Evolutionary conservation across 2,113 vertebrate genomes (phyloP).

Genomic region (Anolis sagrei): DNA sequence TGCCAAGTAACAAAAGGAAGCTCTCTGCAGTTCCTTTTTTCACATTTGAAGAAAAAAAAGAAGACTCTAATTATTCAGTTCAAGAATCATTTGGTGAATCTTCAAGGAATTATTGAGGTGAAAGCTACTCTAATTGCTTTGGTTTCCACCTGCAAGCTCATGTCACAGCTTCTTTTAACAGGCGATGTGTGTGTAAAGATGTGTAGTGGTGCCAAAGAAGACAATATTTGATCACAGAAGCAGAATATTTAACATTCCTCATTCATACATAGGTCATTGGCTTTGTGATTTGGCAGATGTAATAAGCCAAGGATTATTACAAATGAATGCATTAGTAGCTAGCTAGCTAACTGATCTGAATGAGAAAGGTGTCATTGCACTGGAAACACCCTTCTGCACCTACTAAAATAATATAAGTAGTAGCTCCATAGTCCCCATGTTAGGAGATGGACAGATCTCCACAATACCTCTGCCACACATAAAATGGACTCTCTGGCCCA

Average conservation of each 20-base stretch:
- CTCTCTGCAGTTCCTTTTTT: constrained; percentile 52
- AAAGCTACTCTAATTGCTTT: constrained; percentile 27
- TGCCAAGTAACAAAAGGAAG: constrained; percentile 60
- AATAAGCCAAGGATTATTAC: background rate
- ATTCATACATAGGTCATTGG: background rate
- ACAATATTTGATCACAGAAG: background rate
- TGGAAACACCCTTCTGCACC: too few relatives aligned
- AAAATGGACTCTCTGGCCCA: too few relatives aligned
- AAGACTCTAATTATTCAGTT: constrained; percentile 51
- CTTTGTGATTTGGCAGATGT: background rate
- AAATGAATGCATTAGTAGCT: background rate
- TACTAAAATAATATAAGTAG: background rate
- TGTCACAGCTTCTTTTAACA: background rate
- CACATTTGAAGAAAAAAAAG: constrained; percentile 42
- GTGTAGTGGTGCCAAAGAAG: background rate
- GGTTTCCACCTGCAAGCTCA: constrained; percentile 12
- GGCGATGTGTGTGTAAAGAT: too few relatives aligned
- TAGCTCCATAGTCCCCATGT: background rate
- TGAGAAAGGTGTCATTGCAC: background rate
- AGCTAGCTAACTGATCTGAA: too few relatives aligned
- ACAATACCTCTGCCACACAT: too few relatives aligned
- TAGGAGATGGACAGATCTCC: too few relatives aligned
- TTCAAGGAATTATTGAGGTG: constrained; percentile 43
- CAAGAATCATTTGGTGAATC: constrained; percentile 32
- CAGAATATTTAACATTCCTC: background rate